Conservation (phyloP, 2,888 invertebrate genomes). For the Seladonia tumulorum region DNA sequence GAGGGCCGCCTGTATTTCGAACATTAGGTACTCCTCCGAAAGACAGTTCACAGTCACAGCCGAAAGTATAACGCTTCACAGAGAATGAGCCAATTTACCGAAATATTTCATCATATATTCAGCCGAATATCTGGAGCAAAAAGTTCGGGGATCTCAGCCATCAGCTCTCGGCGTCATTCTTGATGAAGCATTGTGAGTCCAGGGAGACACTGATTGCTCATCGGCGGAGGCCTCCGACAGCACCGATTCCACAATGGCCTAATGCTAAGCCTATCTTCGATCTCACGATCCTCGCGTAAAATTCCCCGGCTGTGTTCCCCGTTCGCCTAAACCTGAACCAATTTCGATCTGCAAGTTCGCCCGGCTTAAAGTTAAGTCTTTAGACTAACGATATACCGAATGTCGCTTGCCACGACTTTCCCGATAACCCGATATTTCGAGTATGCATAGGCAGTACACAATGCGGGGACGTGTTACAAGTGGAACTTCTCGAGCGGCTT, state of each 20-base stretch:
- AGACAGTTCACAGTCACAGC: no score
- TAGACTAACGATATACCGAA: neutral
- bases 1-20: no score
- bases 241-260: neutral
- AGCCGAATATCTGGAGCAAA: neutral
- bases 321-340: neutral
- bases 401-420: neutral
- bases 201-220: neutral
- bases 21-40: neutral
- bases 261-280: neutral
- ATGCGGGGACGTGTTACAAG: neutral
- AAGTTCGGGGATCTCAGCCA: neutral
- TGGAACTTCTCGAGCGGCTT: neutral
- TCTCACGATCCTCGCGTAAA: neutral
- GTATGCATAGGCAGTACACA: neutral
- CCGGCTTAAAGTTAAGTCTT: neutral
- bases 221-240: neutral
- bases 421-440: neutral
- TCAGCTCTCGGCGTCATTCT: neutral
- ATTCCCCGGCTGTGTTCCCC: neutral
- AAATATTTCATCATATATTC: neutral
- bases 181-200: conserved; percentile 4
- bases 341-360: neutral
- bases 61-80: neutral
- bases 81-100: neutral